Percentiles rank a stretch among this genome's conserved stretches.
Conservation (phyloP, 1,140 invertebrate species). For the Drosophila leontia region DNA sequence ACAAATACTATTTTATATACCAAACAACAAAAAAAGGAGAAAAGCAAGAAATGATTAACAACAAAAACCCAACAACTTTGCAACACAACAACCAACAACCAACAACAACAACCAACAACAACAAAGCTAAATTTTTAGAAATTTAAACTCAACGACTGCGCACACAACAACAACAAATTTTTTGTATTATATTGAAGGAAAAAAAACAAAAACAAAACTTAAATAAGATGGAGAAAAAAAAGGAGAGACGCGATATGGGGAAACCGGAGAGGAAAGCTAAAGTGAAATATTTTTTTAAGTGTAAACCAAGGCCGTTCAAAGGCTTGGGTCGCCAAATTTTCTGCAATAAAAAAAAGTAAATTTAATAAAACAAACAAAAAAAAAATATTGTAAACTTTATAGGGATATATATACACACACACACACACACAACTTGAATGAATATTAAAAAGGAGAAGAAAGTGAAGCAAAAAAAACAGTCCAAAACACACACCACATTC, state of each 20-base stretch:
- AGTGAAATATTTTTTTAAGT: slow-evolving; percentile 76
- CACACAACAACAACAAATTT: slow-evolving; percentile 79
- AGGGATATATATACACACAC: slow-evolving; percentile 51
- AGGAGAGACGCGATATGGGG: slow-evolving; percentile 3
- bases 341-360: slow-evolving; percentile 71
- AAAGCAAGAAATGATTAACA: slow-evolving; percentile 32
- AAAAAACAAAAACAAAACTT: slow-evolving; percentile 32
- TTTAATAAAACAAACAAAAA: slow-evolving; percentile 18
- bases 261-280: slow-evolving; percentile 40
- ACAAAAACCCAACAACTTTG: slow-evolving; percentile 40
- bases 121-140: slow-evolving; percentile 50
- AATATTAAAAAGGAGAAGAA: background rate
- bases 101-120: slow-evolving; percentile 53
- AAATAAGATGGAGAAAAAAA: slow-evolving; percentile 26
- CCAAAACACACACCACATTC: slow-evolving; percentile 31
- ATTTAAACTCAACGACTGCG: slow-evolving; percentile 78
- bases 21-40: slow-evolving; percentile 30
- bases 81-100: slow-evolving; percentile 32
- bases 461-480: slow-evolving; percentile 31
- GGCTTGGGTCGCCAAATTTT: slow-evolving; percentile 76
- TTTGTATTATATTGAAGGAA: slow-evolving; percentile 72
- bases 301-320: slow-evolving; percentile 63
- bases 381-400: slow-evolving; percentile 65
- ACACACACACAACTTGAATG: slow-evolving; percentile 23
- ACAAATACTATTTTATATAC: slow-evolving; percentile 55